Conservation (phyloP, 2,888 invertebrate species). For the Thymelicus sylvestris region DNA sequence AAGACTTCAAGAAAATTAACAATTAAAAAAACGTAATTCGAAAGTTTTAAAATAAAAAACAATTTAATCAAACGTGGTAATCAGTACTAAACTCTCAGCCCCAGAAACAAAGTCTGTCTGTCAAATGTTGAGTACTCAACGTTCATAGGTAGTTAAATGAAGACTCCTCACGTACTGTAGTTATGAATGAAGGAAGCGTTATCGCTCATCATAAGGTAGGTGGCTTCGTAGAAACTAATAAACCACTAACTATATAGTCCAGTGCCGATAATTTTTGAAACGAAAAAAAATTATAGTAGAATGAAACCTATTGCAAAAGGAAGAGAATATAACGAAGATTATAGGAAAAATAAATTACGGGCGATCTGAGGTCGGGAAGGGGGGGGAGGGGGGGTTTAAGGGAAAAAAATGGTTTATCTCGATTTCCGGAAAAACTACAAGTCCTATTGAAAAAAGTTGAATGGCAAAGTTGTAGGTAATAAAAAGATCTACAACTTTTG, state of each 20-base stretch:
- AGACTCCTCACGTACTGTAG: slow-evolving; percentile 63
- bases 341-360: no score
- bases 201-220: slow-evolving; percentile 70
- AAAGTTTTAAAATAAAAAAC: slow-evolving; percentile 1
- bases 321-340: no score
- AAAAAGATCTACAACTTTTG: no score
- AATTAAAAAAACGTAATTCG: background rate
- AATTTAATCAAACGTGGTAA: background rate
- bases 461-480: no score
- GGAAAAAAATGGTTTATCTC: no score
- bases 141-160: slow-evolving; percentile 47
- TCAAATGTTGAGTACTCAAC: slow-evolving; percentile 16
- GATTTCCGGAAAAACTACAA: no score
- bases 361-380: no score
- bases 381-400: no score
- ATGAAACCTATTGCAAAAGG: no score
- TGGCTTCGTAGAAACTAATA: slow-evolving; percentile 62
- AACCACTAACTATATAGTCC: slow-evolving; percentile 44
- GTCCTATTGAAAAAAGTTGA: no score
- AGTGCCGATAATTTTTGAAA: no score
- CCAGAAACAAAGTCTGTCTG: slow-evolving; percentile 29
- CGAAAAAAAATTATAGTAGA: no score
- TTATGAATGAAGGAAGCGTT: slow-evolving; percentile 71
- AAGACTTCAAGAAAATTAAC: background rate
- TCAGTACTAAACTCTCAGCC: background rate